phyloP scores from a whole-genome alignment of 2,888 invertebrate species.

The Anthoptus insignis region DNA sequence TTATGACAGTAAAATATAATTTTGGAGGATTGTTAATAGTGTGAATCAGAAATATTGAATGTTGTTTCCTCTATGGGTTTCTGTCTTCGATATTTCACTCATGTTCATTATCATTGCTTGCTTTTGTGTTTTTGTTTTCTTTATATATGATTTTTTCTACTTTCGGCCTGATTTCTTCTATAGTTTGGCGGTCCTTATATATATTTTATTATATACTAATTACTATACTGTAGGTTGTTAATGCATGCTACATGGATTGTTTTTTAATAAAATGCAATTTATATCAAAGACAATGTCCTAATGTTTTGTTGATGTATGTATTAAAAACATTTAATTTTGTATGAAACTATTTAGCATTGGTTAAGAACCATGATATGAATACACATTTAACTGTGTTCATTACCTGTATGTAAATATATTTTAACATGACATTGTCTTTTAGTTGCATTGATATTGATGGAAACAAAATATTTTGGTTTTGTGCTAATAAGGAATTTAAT shows the following conservation, averaged over 20 bases:
- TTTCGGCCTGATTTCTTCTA: conserved; percentile 43
- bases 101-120: conserved; percentile 69
- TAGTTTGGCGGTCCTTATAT: conserved; percentile 45
- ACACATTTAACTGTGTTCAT: too few relatives aligned
- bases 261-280: neutral
- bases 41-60: neutral
- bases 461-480: too few relatives aligned
- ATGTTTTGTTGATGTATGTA: too few relatives aligned
- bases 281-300: neutral
- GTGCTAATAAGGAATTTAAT: too few relatives aligned
- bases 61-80: neutral
- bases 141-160: conserved; percentile 49
- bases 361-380: too few relatives aligned
- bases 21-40: too few relatives aligned
- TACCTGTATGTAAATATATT: too few relatives aligned
- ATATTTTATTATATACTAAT: neutral
- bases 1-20: too few relatives aligned
- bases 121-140: conserved; percentile 66
- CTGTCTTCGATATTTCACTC: conserved; percentile 52
- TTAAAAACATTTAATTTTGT: neutral
- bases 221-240: conserved; percentile 4
- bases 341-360: too few relatives aligned
- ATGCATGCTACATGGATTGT: conserved; percentile 28
- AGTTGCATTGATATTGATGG: too few relatives aligned
- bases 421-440: too few relatives aligned